A percentile compares a stretch with the other conserved stretches of the same genome.
Conservation (phyloP, 2,113 vertebrate genomes). For the Enhydra lutris region DNA sequence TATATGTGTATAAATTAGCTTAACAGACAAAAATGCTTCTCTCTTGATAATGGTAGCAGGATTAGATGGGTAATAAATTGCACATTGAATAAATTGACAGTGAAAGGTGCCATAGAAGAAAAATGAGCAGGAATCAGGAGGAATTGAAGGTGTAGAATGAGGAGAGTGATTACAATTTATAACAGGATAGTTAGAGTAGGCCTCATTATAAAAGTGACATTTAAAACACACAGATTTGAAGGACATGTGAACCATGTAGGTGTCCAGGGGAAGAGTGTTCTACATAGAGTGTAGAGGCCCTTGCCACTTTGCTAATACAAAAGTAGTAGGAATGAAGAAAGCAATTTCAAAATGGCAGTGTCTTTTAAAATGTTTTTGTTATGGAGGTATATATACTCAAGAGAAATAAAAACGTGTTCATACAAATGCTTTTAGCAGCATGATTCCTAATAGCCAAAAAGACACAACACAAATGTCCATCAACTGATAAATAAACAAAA, state of each 20-base stretch:
- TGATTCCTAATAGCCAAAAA: background rate
- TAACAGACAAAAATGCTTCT: background rate
- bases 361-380: background rate
- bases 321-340: conserved; percentile 1
- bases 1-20: background rate
- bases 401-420: background rate
- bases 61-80: background rate
- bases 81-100: background rate
- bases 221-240: background rate
- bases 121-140: background rate
- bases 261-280: background rate
- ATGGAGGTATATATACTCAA: background rate
- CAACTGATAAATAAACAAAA: background rate
- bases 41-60: background rate
- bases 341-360: background rate
- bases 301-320: background rate
- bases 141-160: background rate
- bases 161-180: background rate
- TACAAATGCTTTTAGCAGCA: background rate
- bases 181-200: background rate
- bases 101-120: background rate
- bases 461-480: background rate
- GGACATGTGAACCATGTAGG: background rate
- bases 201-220: background rate
- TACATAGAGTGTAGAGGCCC: background rate